Percentiles rank a stretch among this genome's conserved stretches.
Conservation (phyloP, 1,140 invertebrate species). For the Magallana gigas region DNA sequence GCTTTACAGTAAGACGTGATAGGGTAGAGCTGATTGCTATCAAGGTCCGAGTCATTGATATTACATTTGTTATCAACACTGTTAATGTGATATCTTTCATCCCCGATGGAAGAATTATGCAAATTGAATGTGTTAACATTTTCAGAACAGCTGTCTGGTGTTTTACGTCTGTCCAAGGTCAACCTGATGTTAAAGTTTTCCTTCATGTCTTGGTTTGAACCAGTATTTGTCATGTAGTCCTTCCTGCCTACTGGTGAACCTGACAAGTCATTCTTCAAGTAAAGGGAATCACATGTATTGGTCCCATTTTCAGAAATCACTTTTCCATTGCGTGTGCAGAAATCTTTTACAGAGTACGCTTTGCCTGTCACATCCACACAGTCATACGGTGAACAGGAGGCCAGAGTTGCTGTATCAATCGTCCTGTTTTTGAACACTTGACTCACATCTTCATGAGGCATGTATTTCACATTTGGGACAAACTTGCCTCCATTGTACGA, state of each 20-base stretch:
- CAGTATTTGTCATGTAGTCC: not conserved
- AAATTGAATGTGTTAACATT: constrained; percentile 12
- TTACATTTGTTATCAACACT: not conserved
- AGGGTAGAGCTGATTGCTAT: constrained; percentile 1
- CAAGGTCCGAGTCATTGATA: constrained; percentile 7
- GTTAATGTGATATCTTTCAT: constrained; percentile 6
- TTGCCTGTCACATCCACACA: constrained; percentile 49
- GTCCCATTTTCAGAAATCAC: constrained; percentile 38
- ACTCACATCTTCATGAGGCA: not conserved
- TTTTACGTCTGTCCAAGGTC: constrained; percentile 42
- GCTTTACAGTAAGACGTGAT: constrained; percentile 24
- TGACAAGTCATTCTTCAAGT: constrained; percentile 52
- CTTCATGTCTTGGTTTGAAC: not conserved
- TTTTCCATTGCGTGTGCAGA: constrained; percentile 5
- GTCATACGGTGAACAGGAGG: constrained; percentile 43
- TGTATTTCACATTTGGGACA: not conserved
- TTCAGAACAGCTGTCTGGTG: constrained; percentile 37
- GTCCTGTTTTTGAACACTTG: not conserved
- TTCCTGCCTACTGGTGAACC: constrained; percentile 30
- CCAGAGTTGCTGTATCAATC: not conserved
- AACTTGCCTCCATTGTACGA: constrained; percentile 5
- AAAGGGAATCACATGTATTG: constrained; percentile 42
- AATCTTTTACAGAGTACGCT: constrained; percentile 6
- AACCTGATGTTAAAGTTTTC: constrained; percentile 49
- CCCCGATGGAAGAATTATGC: not conserved